phyloP scores from a whole-genome alignment of 53 echinoderm and acorn worm species.

The Stichopus horrens region DNA sequence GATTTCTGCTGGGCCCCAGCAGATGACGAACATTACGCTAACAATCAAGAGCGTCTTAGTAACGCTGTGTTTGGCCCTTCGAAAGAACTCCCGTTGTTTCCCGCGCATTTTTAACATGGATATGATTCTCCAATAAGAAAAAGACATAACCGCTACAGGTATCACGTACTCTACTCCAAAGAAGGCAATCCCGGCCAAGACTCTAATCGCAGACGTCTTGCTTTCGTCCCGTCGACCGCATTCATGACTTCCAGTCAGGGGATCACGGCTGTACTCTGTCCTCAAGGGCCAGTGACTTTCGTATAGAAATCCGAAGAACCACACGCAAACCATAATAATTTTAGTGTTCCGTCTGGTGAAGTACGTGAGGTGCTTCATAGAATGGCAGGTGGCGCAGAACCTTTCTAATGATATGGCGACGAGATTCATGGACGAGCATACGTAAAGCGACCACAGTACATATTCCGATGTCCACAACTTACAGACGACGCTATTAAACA shows the following conservation, averaged over 20 bases:
- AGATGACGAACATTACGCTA: slow-evolving; percentile 37
- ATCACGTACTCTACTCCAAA: slow-evolving; percentile 35
- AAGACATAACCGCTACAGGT: slow-evolving; percentile 36
- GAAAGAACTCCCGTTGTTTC: slow-evolving; percentile 46
- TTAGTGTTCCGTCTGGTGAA: slow-evolving; percentile 18
- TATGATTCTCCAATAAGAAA: slow-evolving; percentile 38
- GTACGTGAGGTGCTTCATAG: slow-evolving; percentile 17
- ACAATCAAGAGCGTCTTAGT: slow-evolving; percentile 44
- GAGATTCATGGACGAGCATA: slow-evolving; percentile 34
- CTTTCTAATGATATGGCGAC: slow-evolving; percentile 40
- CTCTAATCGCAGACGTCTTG: background rate
- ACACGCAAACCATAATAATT: slow-evolving; percentile 3
- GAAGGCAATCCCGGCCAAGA: slow-evolving; percentile 26
- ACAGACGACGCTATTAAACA: slow-evolving; percentile 14
- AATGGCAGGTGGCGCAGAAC: slow-evolving; percentile 30
- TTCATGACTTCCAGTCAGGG: background rate
- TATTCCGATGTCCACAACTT: slow-evolving; percentile 41
- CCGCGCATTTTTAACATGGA: slow-evolving; percentile 39
- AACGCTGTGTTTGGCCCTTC: slow-evolving; percentile 45
- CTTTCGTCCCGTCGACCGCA: background rate
- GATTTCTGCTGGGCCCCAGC: slow-evolving; percentile 41
- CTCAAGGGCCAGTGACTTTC: slow-evolving; percentile 32
- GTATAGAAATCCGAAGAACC: slow-evolving; percentile 35
- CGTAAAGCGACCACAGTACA: slow-evolving; percentile 26
- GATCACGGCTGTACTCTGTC: background rate